Percentiles rank a stretch among this genome's conserved stretches.
phyloP scores from a whole-genome alignment of 2,113 vertebrate species.

The Alligator mississippiensis region DNA sequence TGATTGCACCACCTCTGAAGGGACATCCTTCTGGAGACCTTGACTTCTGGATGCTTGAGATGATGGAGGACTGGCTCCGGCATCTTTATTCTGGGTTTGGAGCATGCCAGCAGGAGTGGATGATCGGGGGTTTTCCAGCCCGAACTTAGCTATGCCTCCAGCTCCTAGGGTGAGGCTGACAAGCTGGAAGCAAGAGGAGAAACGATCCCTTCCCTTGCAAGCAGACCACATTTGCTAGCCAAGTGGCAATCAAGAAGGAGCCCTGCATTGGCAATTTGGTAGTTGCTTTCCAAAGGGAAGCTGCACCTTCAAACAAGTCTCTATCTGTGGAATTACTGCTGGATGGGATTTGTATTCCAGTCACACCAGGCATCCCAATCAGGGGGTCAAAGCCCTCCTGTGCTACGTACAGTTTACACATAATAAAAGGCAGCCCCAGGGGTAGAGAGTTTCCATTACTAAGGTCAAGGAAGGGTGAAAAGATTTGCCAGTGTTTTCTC shows the following conservation, averaged over 20 bases:
- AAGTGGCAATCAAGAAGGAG: not conserved
- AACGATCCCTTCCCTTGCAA: not conserved
- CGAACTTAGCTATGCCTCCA: not conserved
- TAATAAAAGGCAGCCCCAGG: not conserved
- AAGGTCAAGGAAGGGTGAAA: constrained; percentile 43
- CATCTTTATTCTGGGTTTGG: too few relatives aligned
- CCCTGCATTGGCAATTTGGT: not conserved
- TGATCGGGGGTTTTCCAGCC: too few relatives aligned
- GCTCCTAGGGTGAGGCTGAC: not conserved
- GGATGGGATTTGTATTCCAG: not conserved
- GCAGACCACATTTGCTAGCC: not conserved
- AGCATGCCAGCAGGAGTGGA: too few relatives aligned
- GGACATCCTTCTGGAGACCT: too few relatives aligned
- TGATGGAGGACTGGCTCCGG: too few relatives aligned
- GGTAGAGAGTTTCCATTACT: not conserved
- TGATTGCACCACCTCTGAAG: too few relatives aligned
- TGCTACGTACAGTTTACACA: not conserved
- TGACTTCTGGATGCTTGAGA: too few relatives aligned
- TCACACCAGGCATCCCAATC: not conserved
- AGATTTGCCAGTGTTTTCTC: constrained; percentile 52
- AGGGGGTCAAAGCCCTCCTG: not conserved
- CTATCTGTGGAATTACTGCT: not conserved
- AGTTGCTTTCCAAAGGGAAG: not conserved
- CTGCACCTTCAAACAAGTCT: not conserved
- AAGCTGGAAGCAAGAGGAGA: not conserved